A percentile compares a stretch with the other conserved stretches of the same genome.
Conservation (phyloP, 2,113 vertebrate species). For the Caranx ignobilis region DNA sequence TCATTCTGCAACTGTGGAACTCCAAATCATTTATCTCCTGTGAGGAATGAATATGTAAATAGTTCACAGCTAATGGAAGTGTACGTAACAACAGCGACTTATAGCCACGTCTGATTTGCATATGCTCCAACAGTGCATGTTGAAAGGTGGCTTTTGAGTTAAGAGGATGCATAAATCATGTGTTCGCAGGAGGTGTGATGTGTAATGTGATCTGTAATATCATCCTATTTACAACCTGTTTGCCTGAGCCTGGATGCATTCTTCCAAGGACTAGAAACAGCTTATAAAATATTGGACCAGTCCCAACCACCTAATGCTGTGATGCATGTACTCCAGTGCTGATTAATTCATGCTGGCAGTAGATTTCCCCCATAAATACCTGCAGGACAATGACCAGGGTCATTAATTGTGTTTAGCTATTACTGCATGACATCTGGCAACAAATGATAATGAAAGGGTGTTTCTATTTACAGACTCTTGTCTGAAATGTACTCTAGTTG, state of each 20-base stretch:
- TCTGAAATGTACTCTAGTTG: background rate
- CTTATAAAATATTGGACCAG: constrained; percentile 53
- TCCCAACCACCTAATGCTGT: constrained; percentile 30
- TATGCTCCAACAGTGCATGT: constrained; percentile 60
- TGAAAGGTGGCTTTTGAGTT: constrained; percentile 72
- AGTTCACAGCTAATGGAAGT: constrained; percentile 62
- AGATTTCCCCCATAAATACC: constrained; percentile 58
- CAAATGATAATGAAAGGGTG: constrained; percentile 52
- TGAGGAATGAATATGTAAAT: constrained; percentile 58
- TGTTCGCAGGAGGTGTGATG: constrained; percentile 55
- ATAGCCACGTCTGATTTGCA: constrained; percentile 66
- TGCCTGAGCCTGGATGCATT: constrained; percentile 32
- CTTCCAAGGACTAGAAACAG: constrained; percentile 28
- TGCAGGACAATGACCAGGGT: constrained; percentile 58
- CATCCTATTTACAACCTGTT: constrained; percentile 67
- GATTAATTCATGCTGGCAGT: constrained; percentile 65
- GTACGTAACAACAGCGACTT: constrained; percentile 41
- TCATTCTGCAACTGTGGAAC: constrained; percentile 18
- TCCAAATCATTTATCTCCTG: constrained; percentile 45
- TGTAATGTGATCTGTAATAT: constrained; percentile 60
- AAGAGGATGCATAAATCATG: constrained; percentile 75
- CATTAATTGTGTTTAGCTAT: constrained; percentile 69
- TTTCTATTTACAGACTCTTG: constrained; percentile 29
- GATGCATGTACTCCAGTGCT: constrained; percentile 33
- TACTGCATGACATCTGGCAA: constrained; percentile 43